Evolutionary conservation across 2,888 invertebrate species (phyloP).

Genomic region (Urechis unicinctus): DNA sequence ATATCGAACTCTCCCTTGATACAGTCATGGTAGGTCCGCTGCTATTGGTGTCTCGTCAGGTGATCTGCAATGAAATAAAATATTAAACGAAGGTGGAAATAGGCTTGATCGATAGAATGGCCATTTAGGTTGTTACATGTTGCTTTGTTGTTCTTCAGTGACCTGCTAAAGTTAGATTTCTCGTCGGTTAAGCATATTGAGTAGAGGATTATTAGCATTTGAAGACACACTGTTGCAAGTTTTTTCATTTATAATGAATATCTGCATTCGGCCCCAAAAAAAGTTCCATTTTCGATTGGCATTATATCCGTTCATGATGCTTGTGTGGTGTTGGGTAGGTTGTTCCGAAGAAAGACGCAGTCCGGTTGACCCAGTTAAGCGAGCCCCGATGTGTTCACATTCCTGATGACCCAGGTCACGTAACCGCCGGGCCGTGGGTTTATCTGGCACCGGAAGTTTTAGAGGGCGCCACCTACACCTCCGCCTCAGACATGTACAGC

Average conservation of each 20-base stretch:
- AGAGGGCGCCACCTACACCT: constrained; percentile 28
- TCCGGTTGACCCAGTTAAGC: constrained; percentile 17
- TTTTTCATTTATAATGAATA: too few relatives aligned
- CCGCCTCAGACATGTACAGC: constrained; percentile 34
- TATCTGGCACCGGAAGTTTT: constrained; percentile 39
- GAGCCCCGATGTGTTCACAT: constrained; percentile 27
- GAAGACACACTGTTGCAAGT: too few relatives aligned
- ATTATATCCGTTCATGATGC: not conserved
- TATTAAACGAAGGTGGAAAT: too few relatives aligned
- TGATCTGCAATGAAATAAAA: too few relatives aligned
- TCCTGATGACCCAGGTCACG: constrained; percentile 2
- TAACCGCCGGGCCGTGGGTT: constrained; percentile 25
- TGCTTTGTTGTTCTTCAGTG: too few relatives aligned
- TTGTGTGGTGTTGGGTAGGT: constrained; percentile 1
- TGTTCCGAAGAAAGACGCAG: constrained; percentile 11
- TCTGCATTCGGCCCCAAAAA: too few relatives aligned
- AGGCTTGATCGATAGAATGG: not conserved
- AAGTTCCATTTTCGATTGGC: too few relatives aligned
- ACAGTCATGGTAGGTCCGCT: constrained; percentile 32
- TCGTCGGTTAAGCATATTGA: too few relatives aligned
- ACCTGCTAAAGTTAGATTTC: too few relatives aligned
- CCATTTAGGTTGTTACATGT: too few relatives aligned
- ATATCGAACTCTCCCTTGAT: constrained; percentile 39
- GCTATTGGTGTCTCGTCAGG: not conserved
- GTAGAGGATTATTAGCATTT: too few relatives aligned